These are phyloP conservation scores for Helarctos malayanus DNA, from an alignment of 2,797 vertebrate genomes.

Conservation along the genomic window DNA sequence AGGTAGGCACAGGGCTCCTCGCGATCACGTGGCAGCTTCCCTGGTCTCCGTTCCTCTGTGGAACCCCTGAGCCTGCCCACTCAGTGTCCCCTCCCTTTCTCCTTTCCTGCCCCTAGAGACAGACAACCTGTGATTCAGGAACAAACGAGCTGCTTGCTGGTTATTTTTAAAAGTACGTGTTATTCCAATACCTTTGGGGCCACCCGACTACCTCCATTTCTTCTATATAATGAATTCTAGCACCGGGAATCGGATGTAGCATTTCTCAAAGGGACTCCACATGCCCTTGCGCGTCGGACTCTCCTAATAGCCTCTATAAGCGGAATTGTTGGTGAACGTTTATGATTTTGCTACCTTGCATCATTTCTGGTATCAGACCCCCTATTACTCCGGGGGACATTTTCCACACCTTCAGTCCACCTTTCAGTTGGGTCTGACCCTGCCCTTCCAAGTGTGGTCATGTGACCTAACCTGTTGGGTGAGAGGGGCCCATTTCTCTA, in stretches of 20 bases:
- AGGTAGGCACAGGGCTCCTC: background rate
- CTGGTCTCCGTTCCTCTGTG: background rate
- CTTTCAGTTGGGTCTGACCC: background rate
- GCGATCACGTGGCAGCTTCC: background rate
- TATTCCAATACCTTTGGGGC: background rate
- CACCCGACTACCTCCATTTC: background rate
- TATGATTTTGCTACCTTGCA: background rate
- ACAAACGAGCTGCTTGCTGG: background rate
- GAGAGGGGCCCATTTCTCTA: background rate
- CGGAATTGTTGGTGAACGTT: background rate
- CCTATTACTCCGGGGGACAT: background rate
- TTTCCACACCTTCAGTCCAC: too few species aligned
- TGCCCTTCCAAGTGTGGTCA: background rate
- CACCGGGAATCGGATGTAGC: background rate
- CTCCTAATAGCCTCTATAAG: background rate
- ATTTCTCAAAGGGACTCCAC: slow-evolving; percentile 42
- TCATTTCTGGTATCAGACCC: background rate
- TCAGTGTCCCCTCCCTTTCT: background rate
- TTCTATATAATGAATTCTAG: background rate
- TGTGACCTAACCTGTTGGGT: background rate
- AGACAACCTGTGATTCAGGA: background rate
- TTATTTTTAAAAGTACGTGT: background rate
- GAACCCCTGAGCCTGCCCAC: background rate
- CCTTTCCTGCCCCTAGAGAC: background rate
- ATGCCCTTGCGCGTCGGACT: background rate